phyloP scores from a whole-genome alignment of 2,888 invertebrate genomes.

The Nephrocerus scutellatus region DNA sequence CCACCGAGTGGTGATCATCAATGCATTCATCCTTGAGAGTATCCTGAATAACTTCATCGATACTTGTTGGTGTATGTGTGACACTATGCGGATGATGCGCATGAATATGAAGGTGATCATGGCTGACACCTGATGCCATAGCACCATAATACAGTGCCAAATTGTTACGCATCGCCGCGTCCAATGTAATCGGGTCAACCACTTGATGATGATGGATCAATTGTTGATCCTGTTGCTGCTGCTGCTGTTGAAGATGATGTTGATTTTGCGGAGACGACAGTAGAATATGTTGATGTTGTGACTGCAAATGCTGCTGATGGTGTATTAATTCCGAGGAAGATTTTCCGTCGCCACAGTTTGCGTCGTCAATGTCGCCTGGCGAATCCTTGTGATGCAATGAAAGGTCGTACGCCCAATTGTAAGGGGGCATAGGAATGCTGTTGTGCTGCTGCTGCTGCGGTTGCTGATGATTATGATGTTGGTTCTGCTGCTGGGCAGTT shows the following conservation, averaged over 20 bases:
- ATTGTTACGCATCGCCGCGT: conserved; percentile 39
- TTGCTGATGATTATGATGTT: conserved; percentile 18
- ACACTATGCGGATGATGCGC: conserved; percentile 17
- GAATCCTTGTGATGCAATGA: conserved; percentile 31
- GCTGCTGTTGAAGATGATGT: conserved; percentile 26
- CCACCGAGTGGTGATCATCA: conserved; percentile 36
- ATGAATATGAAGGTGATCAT: conserved; percentile 24
- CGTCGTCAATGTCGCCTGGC: conserved; percentile 17
- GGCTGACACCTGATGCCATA: conserved; percentile 23
- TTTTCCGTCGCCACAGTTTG: conserved; percentile 16
- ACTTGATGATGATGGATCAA: conserved; percentile 10
- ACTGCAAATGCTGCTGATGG: conserved; percentile 21
- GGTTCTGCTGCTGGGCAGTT: conserved; percentile 16
- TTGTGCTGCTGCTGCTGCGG: conserved; percentile 25
- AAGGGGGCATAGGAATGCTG: conserved; percentile 28
- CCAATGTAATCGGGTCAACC: too few relatives aligned
- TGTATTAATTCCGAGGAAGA: conserved; percentile 13
- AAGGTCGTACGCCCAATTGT: conserved; percentile 34
- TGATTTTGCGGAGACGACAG: conserved; percentile 23
- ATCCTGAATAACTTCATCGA: conserved; percentile 48
- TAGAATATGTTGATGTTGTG: conserved; percentile 13
- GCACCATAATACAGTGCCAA: conserved; percentile 34
- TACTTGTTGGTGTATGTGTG: conserved; percentile 33
- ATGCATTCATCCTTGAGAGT: conserved; percentile 46
- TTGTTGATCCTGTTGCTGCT: conserved; percentile 19